Evolutionary conservation across 2,888 invertebrate species (phyloP).

Genomic region (Apodemia zela): DNA sequence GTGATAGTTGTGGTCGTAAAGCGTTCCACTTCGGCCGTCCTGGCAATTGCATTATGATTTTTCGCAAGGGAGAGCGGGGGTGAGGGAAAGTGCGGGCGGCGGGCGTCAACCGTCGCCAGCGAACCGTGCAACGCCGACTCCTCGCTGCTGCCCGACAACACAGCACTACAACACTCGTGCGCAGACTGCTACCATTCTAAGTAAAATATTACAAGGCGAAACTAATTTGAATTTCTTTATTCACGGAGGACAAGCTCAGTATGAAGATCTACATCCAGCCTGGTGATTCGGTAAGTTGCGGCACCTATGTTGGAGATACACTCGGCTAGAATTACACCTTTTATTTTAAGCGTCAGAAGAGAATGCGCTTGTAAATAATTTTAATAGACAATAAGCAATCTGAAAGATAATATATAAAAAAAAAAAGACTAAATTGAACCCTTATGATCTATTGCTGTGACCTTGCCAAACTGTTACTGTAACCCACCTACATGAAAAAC

Average conservation of each 20-base stretch:
- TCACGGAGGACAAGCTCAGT: neutral
- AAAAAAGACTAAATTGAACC: too few relatives aligned
- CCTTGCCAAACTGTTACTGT: too few relatives aligned
- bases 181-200: conserved; percentile 38
- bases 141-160: conserved; percentile 38
- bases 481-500: too few relatives aligned
- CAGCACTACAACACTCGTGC: conserved; percentile 52
- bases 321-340: too few relatives aligned
- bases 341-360: too few relatives aligned
- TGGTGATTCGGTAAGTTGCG: conserved; percentile 4
- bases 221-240: neutral
- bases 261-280: neutral
- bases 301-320: conserved; percentile 21
- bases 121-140: conserved; percentile 73
- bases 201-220: neutral
- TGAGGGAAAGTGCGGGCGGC: conserved; percentile 45
- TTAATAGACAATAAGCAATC: too few relatives aligned
- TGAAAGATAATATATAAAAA: too few relatives aligned
- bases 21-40: conserved; percentile 77
- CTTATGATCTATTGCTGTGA: too few relatives aligned
- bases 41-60: conserved; percentile 79
- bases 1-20: conserved; percentile 67
- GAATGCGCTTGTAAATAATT: too few relatives aligned
- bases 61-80: conserved; percentile 75
- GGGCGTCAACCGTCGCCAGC: conserved; percentile 59